Evolutionary conservation across 2,797 vertebrate species (phyloP).

Genomic region (Limnodromus scolopaceus): DNA sequence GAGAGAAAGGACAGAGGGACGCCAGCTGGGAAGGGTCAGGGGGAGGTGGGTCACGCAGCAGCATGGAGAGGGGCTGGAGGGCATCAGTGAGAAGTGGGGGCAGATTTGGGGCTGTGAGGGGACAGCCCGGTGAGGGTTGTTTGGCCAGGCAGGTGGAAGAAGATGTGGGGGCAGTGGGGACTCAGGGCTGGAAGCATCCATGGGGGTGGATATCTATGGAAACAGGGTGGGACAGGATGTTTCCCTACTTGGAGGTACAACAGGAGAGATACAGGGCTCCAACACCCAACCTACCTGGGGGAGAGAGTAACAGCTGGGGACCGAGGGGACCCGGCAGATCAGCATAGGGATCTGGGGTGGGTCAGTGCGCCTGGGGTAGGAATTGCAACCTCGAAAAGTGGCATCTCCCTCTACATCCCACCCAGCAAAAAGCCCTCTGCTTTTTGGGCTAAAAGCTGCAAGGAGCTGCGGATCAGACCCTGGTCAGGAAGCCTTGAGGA

Average conservation of each 20-base stretch:
- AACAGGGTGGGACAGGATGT: background rate
- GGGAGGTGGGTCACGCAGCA: accelerated
- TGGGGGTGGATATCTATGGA: accelerated
- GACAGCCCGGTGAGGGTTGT: background rate
- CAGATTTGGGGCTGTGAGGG: background rate
- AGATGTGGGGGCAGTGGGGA: accelerated
- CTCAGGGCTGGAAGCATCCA: background rate
- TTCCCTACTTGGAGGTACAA: background rate
- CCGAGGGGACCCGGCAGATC: no score
- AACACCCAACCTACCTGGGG: accelerated
- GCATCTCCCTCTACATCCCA: background rate
- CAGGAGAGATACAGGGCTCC: accelerated
- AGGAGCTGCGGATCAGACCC: background rate
- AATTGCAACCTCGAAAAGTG: background rate
- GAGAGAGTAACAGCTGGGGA: background rate
- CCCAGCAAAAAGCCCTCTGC: background rate
- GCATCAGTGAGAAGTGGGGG: accelerated
- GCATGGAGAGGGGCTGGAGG: background rate
- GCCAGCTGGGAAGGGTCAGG: background rate
- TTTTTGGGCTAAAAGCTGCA: background rate
- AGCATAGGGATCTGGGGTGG: background rate
- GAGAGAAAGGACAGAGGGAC: background rate
- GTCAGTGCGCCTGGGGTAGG: accelerated
- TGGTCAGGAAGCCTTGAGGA: background rate
- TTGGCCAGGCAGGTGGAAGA: background rate